Percentiles rank a stretch among this genome's conserved stretches.
phyloP scores from a whole-genome alignment of 2,113 vertebrate genomes.

The Psittacula cyanocephala region DNA sequence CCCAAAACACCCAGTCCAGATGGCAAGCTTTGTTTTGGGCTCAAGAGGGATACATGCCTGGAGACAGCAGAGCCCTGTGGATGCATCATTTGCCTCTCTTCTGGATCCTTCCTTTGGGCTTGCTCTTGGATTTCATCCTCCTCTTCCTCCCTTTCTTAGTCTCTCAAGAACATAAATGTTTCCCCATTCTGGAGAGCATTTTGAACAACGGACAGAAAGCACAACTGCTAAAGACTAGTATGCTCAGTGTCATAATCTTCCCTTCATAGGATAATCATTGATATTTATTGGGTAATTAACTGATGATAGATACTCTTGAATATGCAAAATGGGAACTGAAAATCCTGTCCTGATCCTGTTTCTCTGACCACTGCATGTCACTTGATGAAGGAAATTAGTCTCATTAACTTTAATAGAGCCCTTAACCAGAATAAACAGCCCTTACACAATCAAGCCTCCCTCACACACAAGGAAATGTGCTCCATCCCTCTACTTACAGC shows the following conservation, averaged over 20 bases:
- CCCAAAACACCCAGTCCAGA: background rate
- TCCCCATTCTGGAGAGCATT: background rate
- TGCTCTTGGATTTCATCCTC: background rate
- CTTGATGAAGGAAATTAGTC: background rate
- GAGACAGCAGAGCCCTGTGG: rapidly evolving
- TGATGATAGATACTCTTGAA: background rate
- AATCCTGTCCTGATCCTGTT: background rate
- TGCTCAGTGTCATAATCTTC: background rate
- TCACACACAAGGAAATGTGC: background rate
- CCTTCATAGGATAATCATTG: background rate
- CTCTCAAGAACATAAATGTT: background rate
- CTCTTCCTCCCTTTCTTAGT: background rate
- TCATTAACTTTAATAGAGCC: background rate
- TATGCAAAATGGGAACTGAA: background rate
- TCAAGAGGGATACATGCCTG: background rate
- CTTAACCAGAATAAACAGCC: background rate
- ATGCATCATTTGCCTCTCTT: background rate
- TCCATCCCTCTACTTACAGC: background rate
- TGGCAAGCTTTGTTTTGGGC: background rate
- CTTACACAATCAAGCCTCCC: background rate
- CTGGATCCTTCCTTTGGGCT: background rate
- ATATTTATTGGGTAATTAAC: background rate
- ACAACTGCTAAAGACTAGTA: background rate
- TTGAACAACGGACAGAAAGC: background rate
- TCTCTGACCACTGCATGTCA: background rate